phyloP scores from a whole-genome alignment of 2,113 vertebrate species.

The Cnemophilus loriae region DNA sequence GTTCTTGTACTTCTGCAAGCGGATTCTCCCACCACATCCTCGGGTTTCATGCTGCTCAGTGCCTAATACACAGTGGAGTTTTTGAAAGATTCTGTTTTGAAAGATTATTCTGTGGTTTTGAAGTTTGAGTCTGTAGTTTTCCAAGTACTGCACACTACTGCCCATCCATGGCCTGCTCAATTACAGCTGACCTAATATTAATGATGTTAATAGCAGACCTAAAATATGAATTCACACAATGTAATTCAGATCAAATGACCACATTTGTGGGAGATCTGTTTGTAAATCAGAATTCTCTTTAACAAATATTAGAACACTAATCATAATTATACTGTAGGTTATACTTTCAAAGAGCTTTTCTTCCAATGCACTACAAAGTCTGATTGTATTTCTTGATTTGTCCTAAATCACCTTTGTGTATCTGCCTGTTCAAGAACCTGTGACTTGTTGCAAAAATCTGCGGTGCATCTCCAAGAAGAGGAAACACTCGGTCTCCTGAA shows the following conservation, averaged over 20 bases:
- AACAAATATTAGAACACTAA: not conserved
- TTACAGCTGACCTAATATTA: not conserved
- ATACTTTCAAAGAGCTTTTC: not conserved
- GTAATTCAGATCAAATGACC: not conserved
- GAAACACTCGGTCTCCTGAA: not conserved
- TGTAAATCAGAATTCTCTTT: not conserved
- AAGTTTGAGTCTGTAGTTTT: not conserved
- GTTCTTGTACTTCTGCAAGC: not conserved
- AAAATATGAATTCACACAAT: not conserved
- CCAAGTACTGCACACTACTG: not conserved
- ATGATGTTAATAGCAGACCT: not conserved
- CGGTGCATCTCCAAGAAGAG: not conserved
- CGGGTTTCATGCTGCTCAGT: rapidly evolving
- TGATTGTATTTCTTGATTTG: not conserved
- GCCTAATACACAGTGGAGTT: not conserved
- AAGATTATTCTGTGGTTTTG: not conserved
- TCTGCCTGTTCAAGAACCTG: not conserved
- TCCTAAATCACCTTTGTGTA: not conserved
- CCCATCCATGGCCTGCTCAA: not conserved
- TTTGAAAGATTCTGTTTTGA: not conserved
- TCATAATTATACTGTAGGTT: not conserved
- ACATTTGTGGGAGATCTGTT: not conserved
- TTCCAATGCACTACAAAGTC: not conserved
- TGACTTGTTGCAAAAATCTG: not conserved
- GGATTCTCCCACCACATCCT: not conserved